A percentile compares a stretch with the other conserved stretches of the same genome.
Conservation (phyloP, 2,888 invertebrate species). For the Xylocampa areola region DNA sequence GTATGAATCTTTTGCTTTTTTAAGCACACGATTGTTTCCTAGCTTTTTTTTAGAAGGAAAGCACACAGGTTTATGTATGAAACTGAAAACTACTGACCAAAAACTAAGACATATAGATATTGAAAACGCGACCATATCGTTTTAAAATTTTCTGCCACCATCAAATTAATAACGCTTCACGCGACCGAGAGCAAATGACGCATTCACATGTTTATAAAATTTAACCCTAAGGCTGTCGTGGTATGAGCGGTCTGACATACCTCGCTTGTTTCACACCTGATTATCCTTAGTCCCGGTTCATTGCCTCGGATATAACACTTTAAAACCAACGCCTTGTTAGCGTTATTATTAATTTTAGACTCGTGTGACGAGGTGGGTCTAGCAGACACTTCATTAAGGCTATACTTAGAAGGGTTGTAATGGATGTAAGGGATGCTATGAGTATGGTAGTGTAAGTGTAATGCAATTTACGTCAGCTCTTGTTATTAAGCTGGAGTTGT, state of each 20-base stretch:
- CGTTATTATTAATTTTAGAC: slow-evolving; percentile 63
- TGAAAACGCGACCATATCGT: background rate
- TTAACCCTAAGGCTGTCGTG: slow-evolving; percentile 49
- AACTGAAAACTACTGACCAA: too few relatives aligned
- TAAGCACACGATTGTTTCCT: too few relatives aligned
- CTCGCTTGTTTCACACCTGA: slow-evolving; percentile 69
- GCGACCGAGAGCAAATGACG: slow-evolving; percentile 26
- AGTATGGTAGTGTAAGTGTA: slow-evolving; percentile 42
- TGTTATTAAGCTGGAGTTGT: background rate
- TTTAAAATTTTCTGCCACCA: slow-evolving; percentile 17
- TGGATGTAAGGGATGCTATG: slow-evolving; percentile 50
- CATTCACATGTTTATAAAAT: slow-evolving; percentile 53
- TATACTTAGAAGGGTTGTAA: slow-evolving; percentile 56
- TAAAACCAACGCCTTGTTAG: slow-evolving; percentile 61
- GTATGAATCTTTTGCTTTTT: background rate
- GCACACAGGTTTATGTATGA: too few relatives aligned
- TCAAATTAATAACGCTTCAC: slow-evolving; percentile 35
- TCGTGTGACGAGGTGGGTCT: slow-evolving; percentile 54
- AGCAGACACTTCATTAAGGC: slow-evolving; percentile 56
- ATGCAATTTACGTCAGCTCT: slow-evolving; percentile 23
- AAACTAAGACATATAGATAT: background rate
- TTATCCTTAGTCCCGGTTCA: slow-evolving; percentile 68
- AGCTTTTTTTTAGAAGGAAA: too few relatives aligned
- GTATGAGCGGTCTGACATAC: slow-evolving; percentile 58
- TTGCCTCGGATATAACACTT: slow-evolving; percentile 65